Evolutionary conservation across 1,140 invertebrate species (phyloP).

Genomic region (Schlechtendalia chinensis): DNA sequence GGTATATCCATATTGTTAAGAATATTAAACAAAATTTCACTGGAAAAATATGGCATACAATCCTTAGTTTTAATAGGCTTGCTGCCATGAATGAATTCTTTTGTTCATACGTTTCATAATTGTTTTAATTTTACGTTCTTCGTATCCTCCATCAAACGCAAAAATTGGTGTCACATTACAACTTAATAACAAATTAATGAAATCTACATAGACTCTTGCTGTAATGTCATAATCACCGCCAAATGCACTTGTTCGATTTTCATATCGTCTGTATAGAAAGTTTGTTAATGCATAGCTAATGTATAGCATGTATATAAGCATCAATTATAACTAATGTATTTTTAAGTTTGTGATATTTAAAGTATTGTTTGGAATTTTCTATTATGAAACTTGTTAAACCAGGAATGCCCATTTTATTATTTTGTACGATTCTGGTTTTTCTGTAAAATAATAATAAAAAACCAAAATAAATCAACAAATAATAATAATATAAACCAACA

Average conservation of each 20-base stretch:
- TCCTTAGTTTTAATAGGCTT: constrained; percentile 35
- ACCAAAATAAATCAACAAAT: too few species aligned
- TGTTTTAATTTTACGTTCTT: constrained; percentile 74
- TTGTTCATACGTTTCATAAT: constrained; percentile 63
- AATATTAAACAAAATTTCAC: constrained; percentile 70
- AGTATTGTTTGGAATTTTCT: constrained; percentile 64
- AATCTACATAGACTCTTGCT: constrained; percentile 63
- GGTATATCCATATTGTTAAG: constrained; percentile 65
- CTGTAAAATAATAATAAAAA: neutral
- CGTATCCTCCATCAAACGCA: constrained; percentile 78
- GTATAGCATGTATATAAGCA: too few species aligned
- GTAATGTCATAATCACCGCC: constrained; percentile 85
- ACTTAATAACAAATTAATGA: constrained; percentile 69
- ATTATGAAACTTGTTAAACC: constrained; percentile 79
- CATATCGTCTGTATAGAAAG: constrained; percentile 67
- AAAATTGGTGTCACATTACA: constrained; percentile 77
- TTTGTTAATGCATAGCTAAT: constrained; percentile 73
- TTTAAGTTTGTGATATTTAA: constrained; percentile 66
- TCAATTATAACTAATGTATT: constrained; percentile 76
- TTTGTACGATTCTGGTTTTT: neutral
- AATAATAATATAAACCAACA: too few species aligned
- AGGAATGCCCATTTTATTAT: constrained; percentile 69
- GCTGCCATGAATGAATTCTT: constrained; percentile 59
- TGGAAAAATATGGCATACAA: constrained; percentile 68
- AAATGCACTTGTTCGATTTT: constrained; percentile 68